phyloP scores from a whole-genome alignment of 2,113 vertebrate species.

The Phycodurus eques region DNA sequence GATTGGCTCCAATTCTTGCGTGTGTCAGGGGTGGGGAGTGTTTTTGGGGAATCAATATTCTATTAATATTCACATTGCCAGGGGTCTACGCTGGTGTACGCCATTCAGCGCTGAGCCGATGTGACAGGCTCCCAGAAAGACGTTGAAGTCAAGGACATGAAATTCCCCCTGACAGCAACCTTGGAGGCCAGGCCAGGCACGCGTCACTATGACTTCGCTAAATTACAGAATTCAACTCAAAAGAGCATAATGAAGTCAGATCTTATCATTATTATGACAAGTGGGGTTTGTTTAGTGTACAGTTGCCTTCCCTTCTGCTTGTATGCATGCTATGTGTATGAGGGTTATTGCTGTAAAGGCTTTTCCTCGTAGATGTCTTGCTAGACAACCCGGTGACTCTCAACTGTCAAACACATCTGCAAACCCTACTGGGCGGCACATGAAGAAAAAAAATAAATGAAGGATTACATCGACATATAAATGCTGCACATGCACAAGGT shows the following conservation, averaged over 20 bases:
- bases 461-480: not conserved
- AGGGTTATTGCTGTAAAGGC: not conserved
- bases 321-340: no score
- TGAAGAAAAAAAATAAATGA: no score
- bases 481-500: not conserved
- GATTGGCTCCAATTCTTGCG: slow-evolving; percentile 6
- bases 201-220: slow-evolving; percentile 62
- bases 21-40: slow-evolving; percentile 39
- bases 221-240: slow-evolving; percentile 79
- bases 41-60: slow-evolving; percentile 91
- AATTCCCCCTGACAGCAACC: slow-evolving; percentile 83
- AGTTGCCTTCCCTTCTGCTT: slow-evolving; percentile 34
- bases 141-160: slow-evolving; percentile 81
- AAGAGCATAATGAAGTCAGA: slow-evolving; percentile 74
- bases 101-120: slow-evolving; percentile 78
- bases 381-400: not conserved
- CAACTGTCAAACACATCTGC: not conserved
- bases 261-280: slow-evolving; percentile 72
- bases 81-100: slow-evolving; percentile 77
- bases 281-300: slow-evolving; percentile 69
- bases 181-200: slow-evolving; percentile 77
- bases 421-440: not conserved
- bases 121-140: slow-evolving; percentile 79
- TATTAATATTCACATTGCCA: slow-evolving; percentile 88
- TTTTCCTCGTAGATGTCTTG: not conserved